Base-by-base conservation (phyloP, 2,113 vertebrate genomes). In the Motacilla tschutschensis region DNA sequence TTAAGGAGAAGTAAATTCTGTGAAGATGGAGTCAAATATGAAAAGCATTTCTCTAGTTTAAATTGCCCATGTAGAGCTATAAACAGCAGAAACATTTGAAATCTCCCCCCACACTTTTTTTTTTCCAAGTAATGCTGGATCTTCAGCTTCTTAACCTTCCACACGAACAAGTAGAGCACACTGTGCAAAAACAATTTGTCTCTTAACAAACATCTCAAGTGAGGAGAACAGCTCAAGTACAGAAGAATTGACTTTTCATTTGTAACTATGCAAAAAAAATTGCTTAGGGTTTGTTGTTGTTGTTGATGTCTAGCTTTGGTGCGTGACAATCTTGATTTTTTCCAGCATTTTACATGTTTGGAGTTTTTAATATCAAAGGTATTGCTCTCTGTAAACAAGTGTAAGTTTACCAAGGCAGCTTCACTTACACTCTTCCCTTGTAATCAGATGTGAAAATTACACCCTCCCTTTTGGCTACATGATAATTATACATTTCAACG, bases 361-460 rank as follows among this genome's bases (percentile, higher is more conserved):
- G 92, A 96, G 94, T 93, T 96, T 97, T 97, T 97, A 96, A 94
- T 97, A 97, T 96, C 96, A 97, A 97, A 98, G 97, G 97, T 98
- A 97, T 94, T 92, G 95, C 94, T 96, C 93, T 96, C 93, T 96
- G 96, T 97, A 98, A 98, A 98, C 97, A 97, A 97, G 96, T 92
- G 95, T 97, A 97, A 95, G 93, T 96, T 97, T 95, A 96, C 93
- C 43, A 63, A 95, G 96, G 97, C 97, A 96, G 96, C 93, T 96
- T 97, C 95, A 31, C 96, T 97, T 97, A 96, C 96, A 90, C 95
- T 95, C 96, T 98, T 97, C 95, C 97, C 97, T 98, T 98, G 97
- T 98, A 98, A 99, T 98, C 98, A 98, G 97, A 98, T 97, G 97
- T 97, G 97, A 98, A 98, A 98, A 98, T 98, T 97, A 98, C 96